phyloP scores from a whole-genome alignment of 2,113 vertebrate genomes.

The Alouatta palliata region DNA sequence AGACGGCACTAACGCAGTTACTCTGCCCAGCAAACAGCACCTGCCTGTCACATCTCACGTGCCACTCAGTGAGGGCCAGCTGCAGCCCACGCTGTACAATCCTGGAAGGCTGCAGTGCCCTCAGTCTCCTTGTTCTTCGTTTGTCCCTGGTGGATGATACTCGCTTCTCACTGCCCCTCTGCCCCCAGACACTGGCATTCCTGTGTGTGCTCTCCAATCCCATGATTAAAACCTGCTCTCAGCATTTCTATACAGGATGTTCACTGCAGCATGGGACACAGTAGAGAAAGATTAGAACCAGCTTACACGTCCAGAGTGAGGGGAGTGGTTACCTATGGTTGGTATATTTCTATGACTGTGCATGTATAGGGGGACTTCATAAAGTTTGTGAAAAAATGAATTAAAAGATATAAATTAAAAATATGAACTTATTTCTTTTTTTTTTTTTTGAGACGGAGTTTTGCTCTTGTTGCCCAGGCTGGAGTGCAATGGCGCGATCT shows the following conservation, averaged over 20 bases:
- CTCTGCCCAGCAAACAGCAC: not conserved
- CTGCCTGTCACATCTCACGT: not conserved
- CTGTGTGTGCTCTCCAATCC: not conserved
- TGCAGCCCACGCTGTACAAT: not conserved
- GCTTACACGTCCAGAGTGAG: not conserved
- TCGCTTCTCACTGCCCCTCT: not conserved
- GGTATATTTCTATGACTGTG: not conserved
- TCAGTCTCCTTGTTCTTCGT: accelerated
- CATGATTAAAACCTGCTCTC: not conserved
- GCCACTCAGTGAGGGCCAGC: not conserved
- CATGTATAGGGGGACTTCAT: not conserved
- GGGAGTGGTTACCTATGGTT: too few relatives aligned
- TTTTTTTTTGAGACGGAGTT: too few relatives aligned
- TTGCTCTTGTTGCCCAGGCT: too few relatives aligned
- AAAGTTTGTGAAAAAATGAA: not conserved
- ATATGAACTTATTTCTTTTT: too few relatives aligned
- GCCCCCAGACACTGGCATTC: not conserved
- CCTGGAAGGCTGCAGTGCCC: not conserved
- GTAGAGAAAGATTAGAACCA: not conserved
- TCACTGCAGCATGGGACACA: accelerated
- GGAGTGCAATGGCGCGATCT: too few relatives aligned
- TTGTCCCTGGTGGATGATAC: not conserved
- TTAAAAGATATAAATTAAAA: not conserved
- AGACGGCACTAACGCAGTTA: not conserved
- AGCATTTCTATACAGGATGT: not conserved